phyloP scores from a whole-genome alignment of 2,888 invertebrate species.

The Cephus sareptanus region DNA sequence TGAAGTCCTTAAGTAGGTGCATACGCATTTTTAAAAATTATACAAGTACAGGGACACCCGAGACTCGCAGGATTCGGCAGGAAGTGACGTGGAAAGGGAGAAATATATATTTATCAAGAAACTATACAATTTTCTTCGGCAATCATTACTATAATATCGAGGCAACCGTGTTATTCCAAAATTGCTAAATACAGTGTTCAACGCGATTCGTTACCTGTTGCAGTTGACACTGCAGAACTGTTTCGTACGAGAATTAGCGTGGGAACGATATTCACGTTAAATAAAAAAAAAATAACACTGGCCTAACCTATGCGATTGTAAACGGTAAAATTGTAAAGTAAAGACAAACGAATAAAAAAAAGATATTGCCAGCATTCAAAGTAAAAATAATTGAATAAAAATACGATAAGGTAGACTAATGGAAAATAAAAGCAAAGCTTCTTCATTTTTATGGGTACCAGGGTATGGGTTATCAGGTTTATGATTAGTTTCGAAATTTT shows the following conservation, averaged over 20 bases:
- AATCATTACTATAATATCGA: background rate
- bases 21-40: background rate
- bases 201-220: background rate
- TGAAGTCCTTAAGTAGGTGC: background rate
- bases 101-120: background rate
- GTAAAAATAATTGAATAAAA: background rate
- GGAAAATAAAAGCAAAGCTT: background rate
- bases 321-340: background rate
- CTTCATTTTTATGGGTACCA: background rate
- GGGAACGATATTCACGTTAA: background rate
- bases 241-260: background rate
- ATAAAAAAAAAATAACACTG: background rate
- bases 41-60: background rate
- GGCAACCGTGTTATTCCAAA: background rate
- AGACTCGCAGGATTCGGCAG: background rate
- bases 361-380: background rate
- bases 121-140: background rate
- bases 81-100: background rate
- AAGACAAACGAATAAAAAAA: too few species aligned
- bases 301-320: background rate
- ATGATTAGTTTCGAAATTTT: too few species aligned
- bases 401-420: background rate
- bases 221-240: background rate
- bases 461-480: too few species aligned
- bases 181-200: background rate